Conservation (phyloP, 2,113 vertebrate species). For the Epinephelus fuscoguttatus region DNA sequence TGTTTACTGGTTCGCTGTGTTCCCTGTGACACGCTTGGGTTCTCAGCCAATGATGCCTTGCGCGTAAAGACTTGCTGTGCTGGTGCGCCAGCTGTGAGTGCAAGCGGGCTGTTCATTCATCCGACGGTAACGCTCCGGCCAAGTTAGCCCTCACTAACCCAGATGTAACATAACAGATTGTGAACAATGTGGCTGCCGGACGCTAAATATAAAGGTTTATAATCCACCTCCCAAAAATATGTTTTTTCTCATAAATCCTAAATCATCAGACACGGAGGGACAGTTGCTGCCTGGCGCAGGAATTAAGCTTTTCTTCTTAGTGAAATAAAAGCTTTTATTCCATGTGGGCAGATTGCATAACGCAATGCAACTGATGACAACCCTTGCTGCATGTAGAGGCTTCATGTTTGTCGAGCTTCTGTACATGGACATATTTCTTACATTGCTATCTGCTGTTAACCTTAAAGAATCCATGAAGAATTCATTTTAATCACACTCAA, state of each 20-base stretch:
- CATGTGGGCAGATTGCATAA: slow-evolving; percentile 26
- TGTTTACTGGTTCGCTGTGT: slow-evolving; percentile 36
- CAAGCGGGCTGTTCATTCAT: slow-evolving; percentile 18
- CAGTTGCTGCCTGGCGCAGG: not conserved
- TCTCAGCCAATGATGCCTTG: slow-evolving; percentile 57
- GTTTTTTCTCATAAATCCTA: not conserved
- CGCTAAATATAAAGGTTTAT: not conserved
- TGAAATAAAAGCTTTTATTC: not conserved
- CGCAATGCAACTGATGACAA: slow-evolving; percentile 6
- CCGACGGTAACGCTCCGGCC: not conserved
- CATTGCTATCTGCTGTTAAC: not conserved
- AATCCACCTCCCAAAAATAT: not conserved
- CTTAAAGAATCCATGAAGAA: too few relatives aligned
- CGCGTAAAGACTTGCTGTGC: slow-evolving; percentile 59
- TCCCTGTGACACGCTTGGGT: slow-evolving; percentile 38
- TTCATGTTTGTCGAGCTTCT: not conserved
- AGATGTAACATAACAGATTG: not conserved
- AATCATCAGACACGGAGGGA: not conserved
- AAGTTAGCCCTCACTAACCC: slow-evolving; percentile 2
- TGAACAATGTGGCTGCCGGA: not conserved
- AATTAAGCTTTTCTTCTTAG: not conserved
- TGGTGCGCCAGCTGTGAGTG: slow-evolving; percentile 54
- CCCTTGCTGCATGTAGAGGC: not conserved
- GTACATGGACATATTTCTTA: not conserved
- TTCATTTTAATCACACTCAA: not conserved